A percentile compares a stretch with the other conserved stretches of the same genome.
Evolutionary conservation across 2,888 invertebrate species (phyloP).

Genomic region (Micoletzkya japonica): DNA sequence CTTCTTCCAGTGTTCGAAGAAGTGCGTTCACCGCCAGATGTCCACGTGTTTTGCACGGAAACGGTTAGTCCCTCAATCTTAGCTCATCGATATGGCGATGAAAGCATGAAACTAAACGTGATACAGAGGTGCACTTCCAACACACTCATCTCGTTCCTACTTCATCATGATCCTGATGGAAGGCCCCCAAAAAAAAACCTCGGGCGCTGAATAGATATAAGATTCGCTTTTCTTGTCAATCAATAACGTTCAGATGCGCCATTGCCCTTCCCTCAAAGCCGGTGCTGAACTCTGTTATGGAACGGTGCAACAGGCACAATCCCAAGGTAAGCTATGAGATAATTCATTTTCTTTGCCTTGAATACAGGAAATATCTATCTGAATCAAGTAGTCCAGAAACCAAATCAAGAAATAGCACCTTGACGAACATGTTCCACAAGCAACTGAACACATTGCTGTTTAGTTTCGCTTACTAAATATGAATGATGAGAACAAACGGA

Average conservation of each 20-base stretch:
- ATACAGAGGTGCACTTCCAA: too few species aligned
- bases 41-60: conserved; percentile 1
- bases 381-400: neutral
- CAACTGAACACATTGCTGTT: too few species aligned
- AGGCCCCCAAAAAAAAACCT: too few species aligned
- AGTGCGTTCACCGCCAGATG: conserved; percentile 6
- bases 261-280: neutral
- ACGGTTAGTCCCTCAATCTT: neutral
- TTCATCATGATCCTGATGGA: too few species aligned
- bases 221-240: neutral
- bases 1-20: conserved; percentile 15
- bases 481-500: too few species aligned
- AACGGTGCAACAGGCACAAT: conserved; percentile 7
- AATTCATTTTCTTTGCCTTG: too few species aligned
- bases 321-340: conserved; percentile 1
- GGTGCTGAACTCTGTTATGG: neutral
- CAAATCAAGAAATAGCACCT: too few species aligned
- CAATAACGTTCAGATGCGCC: neutral
- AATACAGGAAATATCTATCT: neutral
- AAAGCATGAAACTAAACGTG: too few species aligned
- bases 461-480: too few species aligned
- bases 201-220: neutral
- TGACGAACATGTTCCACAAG: too few species aligned
- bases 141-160: too few species aligned
- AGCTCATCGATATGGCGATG: too few species aligned